Conservation (phyloP, 2,113 vertebrate genomes). For the Neopipo cinnamomea region DNA sequence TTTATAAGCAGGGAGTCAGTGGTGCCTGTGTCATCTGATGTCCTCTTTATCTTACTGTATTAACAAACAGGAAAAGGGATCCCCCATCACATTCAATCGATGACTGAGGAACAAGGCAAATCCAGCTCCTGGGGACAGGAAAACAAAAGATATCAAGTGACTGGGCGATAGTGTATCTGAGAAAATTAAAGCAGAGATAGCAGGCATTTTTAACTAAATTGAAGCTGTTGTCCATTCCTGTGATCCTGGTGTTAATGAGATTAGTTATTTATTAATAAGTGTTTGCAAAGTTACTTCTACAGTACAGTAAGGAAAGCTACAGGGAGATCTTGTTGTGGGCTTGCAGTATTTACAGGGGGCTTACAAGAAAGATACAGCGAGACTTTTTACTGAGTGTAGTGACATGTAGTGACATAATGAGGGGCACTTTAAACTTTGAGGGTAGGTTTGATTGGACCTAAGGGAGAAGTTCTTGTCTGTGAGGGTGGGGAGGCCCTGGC, state of each 20-base stretch:
- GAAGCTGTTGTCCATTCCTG: background rate
- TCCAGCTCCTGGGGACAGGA: background rate
- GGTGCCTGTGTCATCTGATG: background rate
- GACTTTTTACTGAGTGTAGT: background rate
- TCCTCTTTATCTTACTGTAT: conserved; percentile 6
- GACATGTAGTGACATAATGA: background rate
- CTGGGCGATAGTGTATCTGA: background rate
- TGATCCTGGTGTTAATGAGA: background rate
- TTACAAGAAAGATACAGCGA: background rate
- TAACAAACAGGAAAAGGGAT: conserved; percentile 5
- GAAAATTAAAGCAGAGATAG: background rate
- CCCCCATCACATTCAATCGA: background rate
- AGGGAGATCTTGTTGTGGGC: background rate
- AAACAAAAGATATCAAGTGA: conserved; percentile 28
- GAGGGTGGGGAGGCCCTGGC: fast-evolving
- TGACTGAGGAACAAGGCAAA: conserved; percentile 50
- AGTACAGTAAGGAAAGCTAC: background rate
- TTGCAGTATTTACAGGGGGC: background rate
- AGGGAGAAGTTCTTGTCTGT: fast-evolving
- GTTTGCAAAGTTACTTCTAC: background rate
- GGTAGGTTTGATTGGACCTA: background rate
- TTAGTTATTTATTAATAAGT: conserved; percentile 6
- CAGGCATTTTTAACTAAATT: conserved; percentile 23
- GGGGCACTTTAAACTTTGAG: background rate
- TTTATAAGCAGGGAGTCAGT: background rate